Evolutionary conservation across 2,797 vertebrate genomes (phyloP), one percentile per base, ranked within the genome.

Genomic region (Anguilla megastoma): DNA sequence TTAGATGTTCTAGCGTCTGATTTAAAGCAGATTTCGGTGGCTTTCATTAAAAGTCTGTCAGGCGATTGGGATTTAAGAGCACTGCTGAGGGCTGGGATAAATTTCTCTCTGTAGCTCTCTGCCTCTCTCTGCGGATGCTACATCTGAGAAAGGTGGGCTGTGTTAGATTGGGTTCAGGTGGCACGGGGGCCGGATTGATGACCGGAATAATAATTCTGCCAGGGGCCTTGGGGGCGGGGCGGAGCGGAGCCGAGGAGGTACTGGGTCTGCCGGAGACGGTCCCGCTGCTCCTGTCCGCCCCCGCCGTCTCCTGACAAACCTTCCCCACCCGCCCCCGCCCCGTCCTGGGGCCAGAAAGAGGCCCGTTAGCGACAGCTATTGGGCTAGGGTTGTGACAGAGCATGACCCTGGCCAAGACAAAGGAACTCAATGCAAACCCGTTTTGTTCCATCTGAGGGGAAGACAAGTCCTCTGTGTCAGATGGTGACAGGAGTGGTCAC

Each of bases 391-490:
- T 74, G 85, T 48, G 63, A 74, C 63, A 21, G 10, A 86, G 63
- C 36, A n/a, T 21, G 66, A 56, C 84, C 58, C 30, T 60, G 84
- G 27, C 84, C 60, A 36, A 58, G 36, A 85, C 84, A 36, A 85
- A 85, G 30, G 33, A 30, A 16, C 84, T 58, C 33, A 85, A 56
- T 33, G 84, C 33, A 36, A 24, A 48, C 79, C 79, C 45, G 50
- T 82, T 69, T 82, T 45, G 45, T 21, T 82, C 41, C 24, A 48
- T 14, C 33, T 82, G 50, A 82, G 41, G 79, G 41, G 10, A 50
- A 82, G 79, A 82, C 41, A 82, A 82, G 50, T 50, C 2, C 79
- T 45, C 76, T 50, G 36, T 50, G 79, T 82, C 79, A 82, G 79
- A 50, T n/a, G 76, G 41, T 24, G 24, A 48, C 8, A 48, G 45